Evolutionary conservation across 2,888 invertebrate genomes (phyloP).

Genomic region (Athetis lepigone): DNA sequence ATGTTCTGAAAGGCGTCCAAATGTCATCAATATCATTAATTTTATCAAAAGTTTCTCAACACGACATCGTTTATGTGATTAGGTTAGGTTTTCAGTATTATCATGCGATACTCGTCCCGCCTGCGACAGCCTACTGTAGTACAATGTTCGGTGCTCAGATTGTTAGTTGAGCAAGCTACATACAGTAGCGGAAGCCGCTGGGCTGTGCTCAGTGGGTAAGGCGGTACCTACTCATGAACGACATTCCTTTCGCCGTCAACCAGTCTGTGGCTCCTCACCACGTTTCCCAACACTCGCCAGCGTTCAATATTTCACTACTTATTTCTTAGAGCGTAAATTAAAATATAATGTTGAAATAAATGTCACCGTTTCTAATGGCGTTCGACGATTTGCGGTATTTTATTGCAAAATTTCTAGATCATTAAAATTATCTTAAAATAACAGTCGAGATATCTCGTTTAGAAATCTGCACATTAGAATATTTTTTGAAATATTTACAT

Average conservation of each 20-base stretch:
- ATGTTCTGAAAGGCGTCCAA: slow-evolving; percentile 43
- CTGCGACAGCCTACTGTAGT: neutral
- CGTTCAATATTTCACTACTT: slow-evolving; percentile 38
- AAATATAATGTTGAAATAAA: slow-evolving; percentile 59
- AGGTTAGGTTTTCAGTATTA: slow-evolving; percentile 14
- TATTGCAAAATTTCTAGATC: slow-evolving; percentile 63
- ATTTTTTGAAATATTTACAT: slow-evolving; percentile 44
- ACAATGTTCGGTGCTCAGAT: neutral
- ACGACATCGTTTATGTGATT: slow-evolving; percentile 9
- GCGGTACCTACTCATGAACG: slow-evolving; percentile 9
- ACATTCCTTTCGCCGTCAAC: slow-evolving; percentile 47
- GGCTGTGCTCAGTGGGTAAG: neutral
- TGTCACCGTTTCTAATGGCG: slow-evolving; percentile 61
- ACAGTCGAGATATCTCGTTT: slow-evolving; percentile 51
- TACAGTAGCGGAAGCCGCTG: neutral
- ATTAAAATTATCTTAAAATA: slow-evolving; percentile 59
- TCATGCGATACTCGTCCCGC: neutral
- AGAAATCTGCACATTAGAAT: slow-evolving; percentile 60
- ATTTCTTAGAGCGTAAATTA: slow-evolving; percentile 55
- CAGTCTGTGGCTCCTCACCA: slow-evolving; percentile 47
- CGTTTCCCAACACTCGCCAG: slow-evolving; percentile 39
- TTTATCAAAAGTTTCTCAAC: slow-evolving; percentile 43
- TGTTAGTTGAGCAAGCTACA: neutral
- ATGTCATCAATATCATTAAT: slow-evolving; percentile 50
- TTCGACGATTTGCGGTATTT: slow-evolving; percentile 58